phyloP scores from a whole-genome alignment of 2,797 vertebrate genomes.

The Hydrolagus colliei region DNA sequence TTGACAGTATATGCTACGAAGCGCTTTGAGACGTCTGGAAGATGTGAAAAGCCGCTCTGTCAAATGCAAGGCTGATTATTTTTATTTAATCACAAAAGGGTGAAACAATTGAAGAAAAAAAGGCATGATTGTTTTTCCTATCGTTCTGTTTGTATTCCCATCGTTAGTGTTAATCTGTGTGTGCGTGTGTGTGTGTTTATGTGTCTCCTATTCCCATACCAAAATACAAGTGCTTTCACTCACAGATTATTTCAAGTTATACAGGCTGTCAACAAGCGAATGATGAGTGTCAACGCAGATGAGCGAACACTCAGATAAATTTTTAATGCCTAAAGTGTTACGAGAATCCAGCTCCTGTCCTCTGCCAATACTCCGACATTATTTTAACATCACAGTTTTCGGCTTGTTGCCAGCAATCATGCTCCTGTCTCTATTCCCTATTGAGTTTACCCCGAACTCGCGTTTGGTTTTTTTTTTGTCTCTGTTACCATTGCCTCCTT shows the following conservation, averaged over 20 bases:
- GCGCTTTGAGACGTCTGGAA: too few relatives aligned
- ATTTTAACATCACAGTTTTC: slow-evolving; percentile 17
- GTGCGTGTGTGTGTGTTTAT: too few relatives aligned
- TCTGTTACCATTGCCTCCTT: neutral
- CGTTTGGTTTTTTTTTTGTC: neutral
- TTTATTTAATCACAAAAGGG: too few relatives aligned
- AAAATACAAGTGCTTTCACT: neutral
- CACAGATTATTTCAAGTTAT: neutral
- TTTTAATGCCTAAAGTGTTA: slow-evolving; percentile 24
- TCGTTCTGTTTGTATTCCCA: neutral
- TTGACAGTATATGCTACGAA: too few relatives aligned
- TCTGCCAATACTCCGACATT: neutral
- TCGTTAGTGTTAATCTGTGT: neutral
- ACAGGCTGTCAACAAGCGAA: neutral
- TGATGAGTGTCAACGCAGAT: slow-evolving; percentile 20
- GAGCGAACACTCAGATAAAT: neutral
- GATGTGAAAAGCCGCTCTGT: too few relatives aligned
- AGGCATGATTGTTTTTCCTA: too few relatives aligned
- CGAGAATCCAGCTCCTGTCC: slow-evolving; percentile 23
- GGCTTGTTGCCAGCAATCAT: neutral
- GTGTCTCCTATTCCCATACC: neutral
- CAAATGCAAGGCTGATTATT: too few relatives aligned
- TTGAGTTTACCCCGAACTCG: neutral
- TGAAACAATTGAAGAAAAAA: too few relatives aligned
- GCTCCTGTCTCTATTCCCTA: slow-evolving; percentile 15